Evolutionary conservation across 2,797 vertebrate species (phyloP), one percentile per base, ranked within the genome.

Genomic region (Craterocephalus amniculus): DNA sequence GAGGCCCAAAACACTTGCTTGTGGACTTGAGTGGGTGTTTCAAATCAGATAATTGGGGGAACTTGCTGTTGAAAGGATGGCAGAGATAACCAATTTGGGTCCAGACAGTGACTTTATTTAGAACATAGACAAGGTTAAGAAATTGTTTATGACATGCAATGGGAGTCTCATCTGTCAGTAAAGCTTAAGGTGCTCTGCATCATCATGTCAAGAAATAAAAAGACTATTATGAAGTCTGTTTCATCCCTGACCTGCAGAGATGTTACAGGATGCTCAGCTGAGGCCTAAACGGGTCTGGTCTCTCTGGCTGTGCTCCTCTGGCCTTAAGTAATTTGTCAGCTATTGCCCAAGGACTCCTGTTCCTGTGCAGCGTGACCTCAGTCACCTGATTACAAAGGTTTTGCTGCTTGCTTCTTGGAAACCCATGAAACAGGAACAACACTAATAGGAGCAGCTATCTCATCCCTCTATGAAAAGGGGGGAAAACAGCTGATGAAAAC

Each of bases 1-100:
- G 49, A 80, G 57, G 70, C 78, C 78, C 80, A 77, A 84, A 86
- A 80, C 74, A 78, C 63, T 83, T 76, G 74, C 71, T 80, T 75
- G 61, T 76, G 64, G 70, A 72, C 75, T 74, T 84, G 83, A 88
- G 83, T 90, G 70, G 86, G 83, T 76, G 89, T 87, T 79, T 79
- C 16, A 58, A 87, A 87, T 84, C 76, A 64, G 74, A 79, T 87
- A 81, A 87, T 83, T 87, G 81, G 69, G 52, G 61, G 60, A 80
- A 58, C 31, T 68, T 77, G 70, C 58, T 36, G 61, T 66, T 79
- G 52, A 84, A 83, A 57, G 60, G 49, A 32, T 66, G 20, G 54
- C 59, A 54, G 72, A 75, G 16, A 52, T 31, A 35, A 64, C 61
- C 65, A 64, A 27, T 76, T 48, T 40, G 84, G 49, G 58, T 69